Evolutionary conservation across 2,113 vertebrate species (phyloP).

Genomic region (Charina bottae): DNA sequence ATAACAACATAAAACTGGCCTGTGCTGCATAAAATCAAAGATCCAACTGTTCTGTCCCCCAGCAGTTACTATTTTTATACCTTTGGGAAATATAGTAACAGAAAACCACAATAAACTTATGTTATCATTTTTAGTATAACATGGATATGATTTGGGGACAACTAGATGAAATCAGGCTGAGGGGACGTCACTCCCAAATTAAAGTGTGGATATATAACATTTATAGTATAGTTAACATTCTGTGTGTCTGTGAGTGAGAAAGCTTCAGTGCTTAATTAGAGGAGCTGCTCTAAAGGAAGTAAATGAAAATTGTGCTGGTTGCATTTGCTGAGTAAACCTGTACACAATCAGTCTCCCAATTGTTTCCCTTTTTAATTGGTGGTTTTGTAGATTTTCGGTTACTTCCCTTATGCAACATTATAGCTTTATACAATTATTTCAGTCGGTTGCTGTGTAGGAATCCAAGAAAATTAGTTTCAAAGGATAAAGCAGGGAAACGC

Average conservation of each 20-base stretch:
- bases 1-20: not conserved
- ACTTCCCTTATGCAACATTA: not conserved
- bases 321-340: not conserved
- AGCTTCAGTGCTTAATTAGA: not conserved
- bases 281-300: not conserved
- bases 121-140: not conserved
- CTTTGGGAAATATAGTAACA: not conserved
- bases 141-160: not conserved
- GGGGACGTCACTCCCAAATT: not conserved
- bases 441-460: not conserved
- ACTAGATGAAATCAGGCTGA: not conserved
- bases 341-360: not conserved
- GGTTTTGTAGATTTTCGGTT: not conserved
- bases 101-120: not conserved
- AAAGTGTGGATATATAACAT: not conserved
- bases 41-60: too few relatives aligned
- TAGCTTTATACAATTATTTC: not conserved
- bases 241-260: too few relatives aligned
- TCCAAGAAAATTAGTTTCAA: not conserved
- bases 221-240: too few relatives aligned
- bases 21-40: not conserved
- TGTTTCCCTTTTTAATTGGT: not conserved
- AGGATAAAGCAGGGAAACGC: too few relatives aligned
- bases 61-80: not conserved
- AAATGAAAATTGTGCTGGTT: not conserved